Conservation (phyloP, 2,797 vertebrate species). For the Myioborus melanocephalus region DNA sequence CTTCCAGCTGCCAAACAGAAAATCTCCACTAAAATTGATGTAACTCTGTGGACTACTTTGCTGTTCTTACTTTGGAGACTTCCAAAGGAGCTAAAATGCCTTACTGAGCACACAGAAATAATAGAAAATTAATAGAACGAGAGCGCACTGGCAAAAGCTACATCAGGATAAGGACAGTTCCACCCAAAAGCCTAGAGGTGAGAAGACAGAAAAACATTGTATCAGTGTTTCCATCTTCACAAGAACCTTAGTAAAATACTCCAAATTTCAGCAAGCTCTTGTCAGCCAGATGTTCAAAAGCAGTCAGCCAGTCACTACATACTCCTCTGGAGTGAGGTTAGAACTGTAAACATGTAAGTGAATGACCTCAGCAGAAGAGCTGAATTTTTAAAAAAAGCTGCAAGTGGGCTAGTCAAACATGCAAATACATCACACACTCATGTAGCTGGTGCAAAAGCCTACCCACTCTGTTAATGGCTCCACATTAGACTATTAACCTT, state of each 20-base stretch:
- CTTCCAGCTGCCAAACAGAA: background rate
- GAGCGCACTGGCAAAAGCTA: background rate
- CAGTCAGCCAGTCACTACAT: background rate
- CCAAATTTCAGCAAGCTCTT: background rate
- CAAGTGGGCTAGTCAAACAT: background rate
- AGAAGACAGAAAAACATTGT: background rate
- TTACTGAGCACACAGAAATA: background rate
- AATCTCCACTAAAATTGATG: background rate
- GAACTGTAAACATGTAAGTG: background rate
- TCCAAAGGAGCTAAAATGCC: background rate
- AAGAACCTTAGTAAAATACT: background rate
- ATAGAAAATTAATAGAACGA: background rate
- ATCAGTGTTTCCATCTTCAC: background rate
- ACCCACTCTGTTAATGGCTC: background rate
- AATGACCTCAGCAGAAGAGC: background rate
- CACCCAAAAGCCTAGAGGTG: background rate
- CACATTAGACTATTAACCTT: background rate
- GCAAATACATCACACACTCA: background rate
- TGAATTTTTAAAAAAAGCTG: background rate
- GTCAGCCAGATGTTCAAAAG: background rate
- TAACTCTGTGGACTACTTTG: background rate
- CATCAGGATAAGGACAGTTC: background rate
- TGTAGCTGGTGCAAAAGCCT: background rate
- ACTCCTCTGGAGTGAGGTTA: background rate
- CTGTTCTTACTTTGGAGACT: background rate